A percentile compares a stretch with the other conserved stretches of the same genome.
These are phyloP conservation scores for Pantelozetes paolii DNA, from an alignment of 2,888 invertebrate genomes.

Conservation along the genomic window DNA sequence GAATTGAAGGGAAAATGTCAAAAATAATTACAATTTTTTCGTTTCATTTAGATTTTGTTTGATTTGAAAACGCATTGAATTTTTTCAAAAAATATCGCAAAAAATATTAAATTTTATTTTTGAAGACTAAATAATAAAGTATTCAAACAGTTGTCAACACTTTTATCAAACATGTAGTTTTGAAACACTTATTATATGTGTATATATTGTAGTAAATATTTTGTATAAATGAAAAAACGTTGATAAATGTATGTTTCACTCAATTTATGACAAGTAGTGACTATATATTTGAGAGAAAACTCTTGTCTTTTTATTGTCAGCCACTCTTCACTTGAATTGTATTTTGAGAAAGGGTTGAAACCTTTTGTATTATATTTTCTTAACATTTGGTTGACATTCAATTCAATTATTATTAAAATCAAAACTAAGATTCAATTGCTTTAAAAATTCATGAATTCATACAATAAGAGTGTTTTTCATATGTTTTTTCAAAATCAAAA, in stretches of 20 bases:
- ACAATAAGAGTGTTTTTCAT: background rate
- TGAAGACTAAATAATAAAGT: no score
- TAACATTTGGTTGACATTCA: slow-evolving; percentile 31
- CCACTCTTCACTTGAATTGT: slow-evolving; percentile 7
- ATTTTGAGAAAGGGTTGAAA: background rate
- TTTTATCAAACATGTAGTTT: slow-evolving; percentile 6
- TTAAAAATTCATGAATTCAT: slow-evolving; percentile 4
- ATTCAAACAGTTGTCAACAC: no score
- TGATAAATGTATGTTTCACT: background rate
- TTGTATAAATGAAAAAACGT: background rate
- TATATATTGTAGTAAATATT: background rate
- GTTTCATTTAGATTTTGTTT: no score
- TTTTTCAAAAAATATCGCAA: no score
- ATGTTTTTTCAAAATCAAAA: slow-evolving; percentile 2
- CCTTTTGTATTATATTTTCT: slow-evolving; percentile 30
- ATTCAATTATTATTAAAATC: slow-evolving; percentile 21
- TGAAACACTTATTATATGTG: no score
- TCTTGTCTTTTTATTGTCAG: slow-evolving; percentile 15
- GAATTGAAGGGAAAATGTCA: no score
- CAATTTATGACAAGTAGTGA: no score
- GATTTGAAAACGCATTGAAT: no score
- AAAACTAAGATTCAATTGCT: slow-evolving; percentile 6
- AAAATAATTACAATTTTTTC: no score
- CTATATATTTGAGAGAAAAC: slow-evolving; percentile 25
- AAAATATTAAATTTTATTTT: no score